Conservation (phyloP, 1,140 invertebrate species). For the Trigoniulus corallinus region DNA sequence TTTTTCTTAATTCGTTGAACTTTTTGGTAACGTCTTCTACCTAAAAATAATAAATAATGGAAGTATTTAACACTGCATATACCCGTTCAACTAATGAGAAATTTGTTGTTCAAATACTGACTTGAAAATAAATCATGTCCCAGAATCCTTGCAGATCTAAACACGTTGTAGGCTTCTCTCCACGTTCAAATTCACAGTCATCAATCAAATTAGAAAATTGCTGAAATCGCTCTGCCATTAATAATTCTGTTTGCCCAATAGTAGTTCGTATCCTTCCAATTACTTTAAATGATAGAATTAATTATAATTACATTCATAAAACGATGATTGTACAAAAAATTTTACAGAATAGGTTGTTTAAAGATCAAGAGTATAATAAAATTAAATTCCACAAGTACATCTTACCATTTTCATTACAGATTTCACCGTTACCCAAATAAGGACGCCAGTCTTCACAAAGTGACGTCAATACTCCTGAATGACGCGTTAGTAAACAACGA, state of each 20-base stretch:
- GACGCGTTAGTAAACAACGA: too few species aligned
- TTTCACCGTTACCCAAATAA: too few species aligned
- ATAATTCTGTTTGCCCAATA: conserved; percentile 45
- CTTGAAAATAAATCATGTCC: conserved; percentile 52
- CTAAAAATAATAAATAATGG: not conserved
- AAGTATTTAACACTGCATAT: not conserved
- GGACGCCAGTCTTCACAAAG: too few species aligned
- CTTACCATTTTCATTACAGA: too few species aligned
- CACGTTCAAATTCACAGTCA: conserved; percentile 38
- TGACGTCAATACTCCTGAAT: too few species aligned
- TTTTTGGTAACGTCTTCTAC: not conserved
- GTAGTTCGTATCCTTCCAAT: conserved; percentile 43
- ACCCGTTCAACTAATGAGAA: too few species aligned
- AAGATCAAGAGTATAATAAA: too few species aligned
- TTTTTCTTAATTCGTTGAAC: not conserved
- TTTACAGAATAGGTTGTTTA: too few species aligned
- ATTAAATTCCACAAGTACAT: too few species aligned
- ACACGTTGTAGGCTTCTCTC: conserved; percentile 38
- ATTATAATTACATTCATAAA: too few species aligned
- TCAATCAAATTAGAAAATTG: conserved; percentile 44
- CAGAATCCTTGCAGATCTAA: conserved; percentile 56
- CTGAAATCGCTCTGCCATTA: conserved; percentile 47
- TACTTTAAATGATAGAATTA: too few species aligned
- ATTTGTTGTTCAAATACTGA: conserved; percentile 15
- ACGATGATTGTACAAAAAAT: too few species aligned